Evolutionary conservation across 2,888 invertebrate species (phyloP), one percentile per base, ranked within the genome.

Genomic region (Sialis fuliginosa): DNA sequence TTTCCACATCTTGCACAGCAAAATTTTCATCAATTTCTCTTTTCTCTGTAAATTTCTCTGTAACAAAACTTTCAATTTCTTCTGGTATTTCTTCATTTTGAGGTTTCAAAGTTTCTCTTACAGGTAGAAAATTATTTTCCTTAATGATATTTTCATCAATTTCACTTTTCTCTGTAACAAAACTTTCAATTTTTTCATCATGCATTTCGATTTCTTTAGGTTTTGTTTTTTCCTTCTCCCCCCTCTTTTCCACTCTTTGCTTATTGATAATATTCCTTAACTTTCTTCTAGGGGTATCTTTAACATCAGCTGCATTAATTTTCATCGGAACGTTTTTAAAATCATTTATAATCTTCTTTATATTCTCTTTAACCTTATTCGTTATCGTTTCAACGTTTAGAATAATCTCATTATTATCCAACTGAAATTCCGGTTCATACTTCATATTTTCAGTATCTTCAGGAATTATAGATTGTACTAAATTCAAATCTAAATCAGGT

Each of bases 401-500:
- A 22, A 22, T 49, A n/a, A 32, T 32, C 7, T 47, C 33, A 9
- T 43, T 10, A 42, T 9, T 34, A 41, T 41, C 42, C 33, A 44
- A 33, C 8, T 31, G 9, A 6, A 44, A 45, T 48, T 45, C 22
- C 6, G 37, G 34, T 33, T 41, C 13, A 22, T 22, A 22, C 22
- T 22, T 22, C 22, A 22, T 22, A 4, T 4, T 22, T 22, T 22
- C 22, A 22, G 22, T 22, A 22, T 22, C 22, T 22, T 22, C 22
- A 2, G 22, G 22, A 22, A 22, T 22, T 22, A 22, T 4, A 22
- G 22, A 22, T 22, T 22, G 22, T 22, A 22, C 22, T n/a, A 10
- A 10, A 35, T 45, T 45, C 33, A 44, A 10, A 37, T 40, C 8
- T 8, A 34, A 35, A 7, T 31, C 40, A 39, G 71, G 64, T 58